Conservation (phyloP, 2,797 vertebrate genomes). For the Rachycentron canadum region DNA sequence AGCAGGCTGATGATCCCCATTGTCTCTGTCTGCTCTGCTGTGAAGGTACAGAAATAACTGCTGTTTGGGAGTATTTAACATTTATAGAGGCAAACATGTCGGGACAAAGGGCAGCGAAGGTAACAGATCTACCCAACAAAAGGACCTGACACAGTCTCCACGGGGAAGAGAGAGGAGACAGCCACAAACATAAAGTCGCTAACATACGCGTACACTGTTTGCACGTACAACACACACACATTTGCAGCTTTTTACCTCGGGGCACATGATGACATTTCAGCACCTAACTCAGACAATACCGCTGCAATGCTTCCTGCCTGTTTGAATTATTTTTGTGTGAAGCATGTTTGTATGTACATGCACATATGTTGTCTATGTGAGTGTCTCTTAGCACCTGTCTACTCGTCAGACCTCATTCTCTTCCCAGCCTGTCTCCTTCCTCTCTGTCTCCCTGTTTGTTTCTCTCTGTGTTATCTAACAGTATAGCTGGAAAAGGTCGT, state of each 20-base stretch:
- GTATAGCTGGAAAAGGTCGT: constrained; percentile 45
- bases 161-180: constrained; percentile 30
- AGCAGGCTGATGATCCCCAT: constrained; percentile 44
- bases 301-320: constrained; percentile 17
- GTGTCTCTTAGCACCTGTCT: constrained; percentile 46
- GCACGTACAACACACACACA: constrained; percentile 41
- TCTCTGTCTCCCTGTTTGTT: constrained; percentile 19
- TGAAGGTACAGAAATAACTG: constrained; percentile 34
- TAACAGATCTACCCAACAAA: constrained; percentile 67
- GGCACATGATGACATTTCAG: constrained; percentile 73
- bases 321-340: constrained; percentile 30
- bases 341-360: constrained; percentile 22
- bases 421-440: constrained; percentile 34
- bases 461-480: constrained; percentile 65
- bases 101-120: constrained; percentile 63
- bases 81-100: constrained; percentile 61
- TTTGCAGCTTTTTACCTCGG: constrained; percentile 39
- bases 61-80: constrained; percentile 54
- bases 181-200: constrained; percentile 28
- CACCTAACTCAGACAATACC: constrained; percentile 51
- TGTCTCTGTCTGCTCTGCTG: constrained; percentile 36
- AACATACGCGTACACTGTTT: constrained; percentile 5
- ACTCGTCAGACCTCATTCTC: constrained; percentile 32
- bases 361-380: constrained; percentile 33
- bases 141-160: constrained; percentile 54